These are phyloP conservation scores for Hydrolagus affinis DNA, from an alignment of 2,113 vertebrate species.

Conservation along the genomic window DNA sequence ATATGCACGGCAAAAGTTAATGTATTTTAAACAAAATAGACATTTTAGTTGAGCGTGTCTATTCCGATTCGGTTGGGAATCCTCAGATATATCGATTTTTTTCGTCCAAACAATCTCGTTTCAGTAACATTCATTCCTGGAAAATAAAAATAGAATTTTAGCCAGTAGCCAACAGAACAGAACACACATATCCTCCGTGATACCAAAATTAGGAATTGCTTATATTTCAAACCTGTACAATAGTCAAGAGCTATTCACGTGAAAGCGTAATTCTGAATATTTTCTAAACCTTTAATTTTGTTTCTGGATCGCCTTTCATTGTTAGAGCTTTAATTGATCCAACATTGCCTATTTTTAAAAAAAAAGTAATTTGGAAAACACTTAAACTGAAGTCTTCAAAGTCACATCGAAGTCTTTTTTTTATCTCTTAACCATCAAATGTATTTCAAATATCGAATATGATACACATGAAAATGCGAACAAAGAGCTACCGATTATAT, in stretches of 20 bases:
- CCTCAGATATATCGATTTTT: not conserved
- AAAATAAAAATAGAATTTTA: not conserved
- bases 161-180: not conserved
- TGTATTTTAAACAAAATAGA: not conserved
- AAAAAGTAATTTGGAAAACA: not conserved
- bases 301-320: not conserved
- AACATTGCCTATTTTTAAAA: no score
- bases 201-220: not conserved
- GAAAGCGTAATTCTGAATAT: not conserved
- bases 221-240: not conserved
- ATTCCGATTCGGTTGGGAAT: not conserved
- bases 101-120: conserved; percentile 10
- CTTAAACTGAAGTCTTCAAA: not conserved
- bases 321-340: not conserved
- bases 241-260: not conserved
- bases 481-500: not conserved
- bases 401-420: not conserved
- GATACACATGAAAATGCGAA: not conserved
- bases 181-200: not conserved
- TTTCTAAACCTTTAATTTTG: not conserved
- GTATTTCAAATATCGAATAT: not conserved
- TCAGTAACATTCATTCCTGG: conserved; percentile 9
- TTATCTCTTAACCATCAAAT: not conserved
- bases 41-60: not conserved
- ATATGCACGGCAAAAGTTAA: conserved; percentile 7